A percentile compares a stretch with the other conserved stretches of the same genome.
These are phyloP conservation scores for Camponotus floridanus DNA, from an alignment of 1,140 invertebrate species.

Conservation along the genomic window DNA sequence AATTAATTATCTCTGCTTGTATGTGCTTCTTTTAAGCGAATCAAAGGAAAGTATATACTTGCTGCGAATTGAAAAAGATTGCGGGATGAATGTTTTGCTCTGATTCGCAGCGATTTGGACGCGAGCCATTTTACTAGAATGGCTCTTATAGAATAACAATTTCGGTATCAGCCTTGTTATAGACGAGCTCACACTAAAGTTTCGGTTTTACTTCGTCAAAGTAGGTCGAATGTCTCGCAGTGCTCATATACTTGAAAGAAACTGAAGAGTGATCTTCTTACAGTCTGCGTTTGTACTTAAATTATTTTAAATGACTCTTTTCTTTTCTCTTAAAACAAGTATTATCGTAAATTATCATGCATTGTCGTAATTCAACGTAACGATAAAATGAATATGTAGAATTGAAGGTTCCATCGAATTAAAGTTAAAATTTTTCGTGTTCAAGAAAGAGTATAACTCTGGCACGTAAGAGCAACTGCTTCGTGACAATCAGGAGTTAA, in stretches of 20 bases:
- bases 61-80: conserved; percentile 11
- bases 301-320: conserved; percentile 34
- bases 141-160: conserved; percentile 52
- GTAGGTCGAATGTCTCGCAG: conserved; percentile 21
- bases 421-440: not conserved
- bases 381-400: not conserved
- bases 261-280: not conserved
- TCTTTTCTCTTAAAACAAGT: not conserved
- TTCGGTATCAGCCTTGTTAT: conserved; percentile 32
- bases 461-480: conserved; percentile 4
- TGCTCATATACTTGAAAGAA: conserved; percentile 1
- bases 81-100: conserved; percentile 40
- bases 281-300: not conserved
- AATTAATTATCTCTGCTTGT: conserved; percentile 23
- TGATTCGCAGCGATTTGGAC: conserved; percentile 43
- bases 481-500: conserved; percentile 33
- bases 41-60: not conserved
- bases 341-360: not conserved
- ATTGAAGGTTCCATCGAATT: not conserved
- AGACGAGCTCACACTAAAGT: conserved; percentile 40
- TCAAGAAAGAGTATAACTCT: not conserved
- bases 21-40: not conserved
- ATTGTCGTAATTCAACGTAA: not conserved
- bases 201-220: conserved; percentile 47
- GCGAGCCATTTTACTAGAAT: conserved; percentile 33